Base-by-base conservation (phyloP, 2,797 vertebrate genomes). In the Allobates femoralis region DNA sequence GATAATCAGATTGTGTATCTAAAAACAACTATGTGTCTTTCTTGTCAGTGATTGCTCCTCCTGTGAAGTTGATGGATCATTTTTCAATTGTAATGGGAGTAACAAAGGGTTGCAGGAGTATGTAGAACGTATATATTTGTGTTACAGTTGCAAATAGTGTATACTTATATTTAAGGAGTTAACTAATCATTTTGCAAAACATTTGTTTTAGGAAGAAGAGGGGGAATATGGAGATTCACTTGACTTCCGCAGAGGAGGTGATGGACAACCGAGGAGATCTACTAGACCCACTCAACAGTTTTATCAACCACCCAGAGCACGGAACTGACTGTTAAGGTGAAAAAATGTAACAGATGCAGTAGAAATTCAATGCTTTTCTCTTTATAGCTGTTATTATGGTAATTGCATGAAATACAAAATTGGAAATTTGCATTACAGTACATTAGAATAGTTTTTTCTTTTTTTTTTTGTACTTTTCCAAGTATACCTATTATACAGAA, bases 291-390 rank as follows among this genome's bases (percentile, higher is more conserved):
- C 98, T 32, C 97, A 99, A 90, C 97, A 98, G 90, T 99, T 98
- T 94, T 99, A 99, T 93, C 98, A 99, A 87, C 98, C 97, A 0
- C 98, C 98, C 28, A 94, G 97, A 93, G 98, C 98, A 91, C 96
- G 97, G 90, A 98, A 99, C 94, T 99, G 94, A 97, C 87, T 73
- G 67, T 64, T 81, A 85, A 88, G 92, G 81, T 87, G 46, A 87
- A 12, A 58, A 34, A 46, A 15, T 32, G 18, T 66, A 30, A 37
- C 12, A 11, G 19, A 23, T 69, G 18, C 26, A 34, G 7, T 37
- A 34, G 66, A 69, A 69, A 69, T 37, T 11, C 32, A 37, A 32
- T 67, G 16, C 5, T 19, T 67, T 5, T 32, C 15, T 64, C 3
- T 64, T 28, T 18, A 16, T 2, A 16, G 28, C 28, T 1, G 19